Base-by-base conservation (phyloP, 2,113 vertebrate genomes). In the Lipophrys pholis region DNA sequence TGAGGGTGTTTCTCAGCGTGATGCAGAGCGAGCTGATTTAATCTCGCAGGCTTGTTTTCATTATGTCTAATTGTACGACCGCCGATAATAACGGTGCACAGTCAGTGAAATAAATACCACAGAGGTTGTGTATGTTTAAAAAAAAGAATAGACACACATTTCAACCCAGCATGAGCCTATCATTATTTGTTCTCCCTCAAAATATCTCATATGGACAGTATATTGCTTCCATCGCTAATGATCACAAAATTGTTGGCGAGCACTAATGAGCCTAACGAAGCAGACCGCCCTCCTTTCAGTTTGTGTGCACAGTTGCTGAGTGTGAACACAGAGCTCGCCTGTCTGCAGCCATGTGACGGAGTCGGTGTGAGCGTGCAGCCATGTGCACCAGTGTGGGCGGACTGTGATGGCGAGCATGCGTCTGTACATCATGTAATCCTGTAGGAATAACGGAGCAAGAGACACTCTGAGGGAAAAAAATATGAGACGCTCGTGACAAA, bases 231-330 rank as follows among this genome's bases (percentile, higher is more conserved):
- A 40, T 68, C 53, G 63, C 15, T 82, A 70, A 83, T 71, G 69
- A 84, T 80, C 41, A 61, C 49, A 56, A 80, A 76, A 81, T 74
- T 84, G 64, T 80, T 82, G 81, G 81, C 45, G 5, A 45, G 51
- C 59, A 16, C 39, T 84, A 87, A 91, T 74, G 78, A 83, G 72
- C 41, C 45, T 55, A 75, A 41, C 45, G 58, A 53, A 84, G 82
- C 88, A 82, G 63, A 78, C 73, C 70, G 71, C 64, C 68, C 66
- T 83, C 76, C 51, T 87, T 78, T 86, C 81, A 82, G 58, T 40
- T 57, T 59, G 79, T 85, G 53, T 67, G 65, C 75, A 74, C 73
- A 81, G 80, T 64, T 55, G 58, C 72, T 53, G 75, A 80, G 58
- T 74, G 48, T 12, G 68, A 86, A 74, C 82, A 90, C 84, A 81